phyloP scores from a whole-genome alignment of 2,888 invertebrate genomes.

The Melipona beecheii region DNA sequence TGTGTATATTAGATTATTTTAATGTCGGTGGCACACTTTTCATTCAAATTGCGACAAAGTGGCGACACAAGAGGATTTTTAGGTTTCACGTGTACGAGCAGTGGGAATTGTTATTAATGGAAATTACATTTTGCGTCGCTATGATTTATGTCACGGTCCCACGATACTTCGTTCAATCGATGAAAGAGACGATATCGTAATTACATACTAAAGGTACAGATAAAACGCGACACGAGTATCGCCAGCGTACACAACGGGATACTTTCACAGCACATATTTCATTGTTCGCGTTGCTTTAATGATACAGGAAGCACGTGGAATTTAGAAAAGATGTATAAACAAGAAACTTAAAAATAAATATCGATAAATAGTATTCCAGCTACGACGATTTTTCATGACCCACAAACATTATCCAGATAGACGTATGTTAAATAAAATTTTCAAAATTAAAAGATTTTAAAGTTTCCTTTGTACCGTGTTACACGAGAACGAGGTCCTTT shows the following conservation, averaged over 20 bases:
- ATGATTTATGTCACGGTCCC: constrained; percentile 15
- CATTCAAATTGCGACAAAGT: neutral
- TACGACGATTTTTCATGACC: neutral
- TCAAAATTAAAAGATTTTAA: too few relatives aligned
- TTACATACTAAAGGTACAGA: neutral
- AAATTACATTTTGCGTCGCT: neutral
- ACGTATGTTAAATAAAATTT: too few relatives aligned
- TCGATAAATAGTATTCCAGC: neutral
- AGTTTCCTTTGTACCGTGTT: too few relatives aligned
- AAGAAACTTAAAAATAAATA: constrained; percentile 2
- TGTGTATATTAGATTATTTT: too few relatives aligned
- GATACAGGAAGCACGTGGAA: constrained; percentile 17
- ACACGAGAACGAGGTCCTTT: too few relatives aligned
- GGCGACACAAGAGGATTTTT: neutral
- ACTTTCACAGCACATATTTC: neutral
- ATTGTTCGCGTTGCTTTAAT: constrained; percentile 22
- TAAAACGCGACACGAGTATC: constrained; percentile 1
- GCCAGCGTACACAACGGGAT: neutral
- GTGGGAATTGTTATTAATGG: neutral
- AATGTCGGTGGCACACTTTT: too few relatives aligned
- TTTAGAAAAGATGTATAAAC: neutral
- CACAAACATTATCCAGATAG: too few relatives aligned
- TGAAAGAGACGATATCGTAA: constrained; percentile 16
- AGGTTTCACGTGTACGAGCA: neutral
- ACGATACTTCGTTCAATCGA: constrained; percentile 5